Evolutionary conservation across 2,113 vertebrate species (phyloP), one percentile per base, ranked within the genome.

Genomic region (Zosterops hypoxanthus): DNA sequence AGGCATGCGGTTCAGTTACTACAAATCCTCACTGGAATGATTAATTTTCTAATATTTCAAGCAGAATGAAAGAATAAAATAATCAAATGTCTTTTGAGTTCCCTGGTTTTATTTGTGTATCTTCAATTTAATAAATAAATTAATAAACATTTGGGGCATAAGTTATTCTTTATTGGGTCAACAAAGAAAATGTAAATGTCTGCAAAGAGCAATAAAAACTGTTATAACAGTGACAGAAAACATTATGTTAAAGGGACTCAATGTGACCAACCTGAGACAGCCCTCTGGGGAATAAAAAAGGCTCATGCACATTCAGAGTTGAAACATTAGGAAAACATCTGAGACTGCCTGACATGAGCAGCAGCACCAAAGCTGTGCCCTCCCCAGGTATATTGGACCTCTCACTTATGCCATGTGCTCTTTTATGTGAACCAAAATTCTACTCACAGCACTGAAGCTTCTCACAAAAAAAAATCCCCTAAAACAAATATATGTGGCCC

Each of bases 61-160:
- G 47, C 18, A 64, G 50, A 82, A 92, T 86, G 26, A 34, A 87
- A 88, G 82, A 86, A 86, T 33, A 94, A 94, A 86, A 23, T 18
- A 86, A 90, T 71, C n/a, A 90, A 92, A 88, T 90, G 29, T 59
- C 22, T 82, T 82, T 46, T 50, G 26, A 82, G 95, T 50, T 49
- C n/a, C 88, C 57, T 68, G 21, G 75, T 57, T 82, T 80, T 56
- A 81, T n/a, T 81, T 11, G 7, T 72, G 1, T 34, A 29, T 68
- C 14, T 86, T 88, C 53, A 82, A 41, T 39, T 42, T n/a, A 8
- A 69, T 36, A 92, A 88, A 81, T 76, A 86, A 88, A 86, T 83
- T 81, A 71, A 90, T 61, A 78, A 82, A 71, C 4, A 50, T 31
- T 87, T 47, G 61, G 31, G 50, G 52, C 33, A 33, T 52, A 42